These are phyloP conservation scores for Urocolius indicus DNA, from an alignment of 2,113 vertebrate genomes.

Conservation along the genomic window DNA sequence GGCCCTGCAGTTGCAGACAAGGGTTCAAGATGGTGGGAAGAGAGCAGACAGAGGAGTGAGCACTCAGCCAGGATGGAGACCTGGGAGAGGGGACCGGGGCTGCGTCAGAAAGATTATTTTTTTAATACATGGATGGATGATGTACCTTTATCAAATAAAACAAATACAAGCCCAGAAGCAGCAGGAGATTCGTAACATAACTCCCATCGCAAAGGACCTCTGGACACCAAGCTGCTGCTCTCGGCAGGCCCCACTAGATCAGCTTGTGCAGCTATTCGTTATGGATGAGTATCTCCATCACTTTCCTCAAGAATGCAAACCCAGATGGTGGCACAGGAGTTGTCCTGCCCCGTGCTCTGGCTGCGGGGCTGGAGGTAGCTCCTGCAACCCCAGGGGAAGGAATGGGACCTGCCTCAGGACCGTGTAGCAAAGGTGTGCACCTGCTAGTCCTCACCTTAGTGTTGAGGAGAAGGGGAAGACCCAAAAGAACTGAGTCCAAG, in stretches of 20 bases:
- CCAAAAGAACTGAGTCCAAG: background rate
- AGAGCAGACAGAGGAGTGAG: background rate
- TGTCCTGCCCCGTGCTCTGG: background rate
- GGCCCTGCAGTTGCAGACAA: background rate
- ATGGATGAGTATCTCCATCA: background rate
- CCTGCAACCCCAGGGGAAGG: background rate
- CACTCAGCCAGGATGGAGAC: background rate
- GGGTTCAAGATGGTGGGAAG: background rate
- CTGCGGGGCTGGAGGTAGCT: background rate
- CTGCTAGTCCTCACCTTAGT: background rate
- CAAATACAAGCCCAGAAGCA: conserved; percentile 48
- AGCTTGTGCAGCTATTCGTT: background rate
- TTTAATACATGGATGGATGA: conserved; percentile 78
- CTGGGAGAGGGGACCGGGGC: background rate
- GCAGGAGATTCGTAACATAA: background rate
- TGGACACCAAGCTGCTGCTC: background rate
- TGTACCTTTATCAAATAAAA: conserved; percentile 83
- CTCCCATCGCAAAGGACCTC: background rate
- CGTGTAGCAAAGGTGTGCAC: background rate
- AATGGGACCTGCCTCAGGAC: background rate
- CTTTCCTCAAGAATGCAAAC: background rate
- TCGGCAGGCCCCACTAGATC: background rate
- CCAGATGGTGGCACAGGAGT: background rate
- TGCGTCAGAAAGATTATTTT: conserved; percentile 81
- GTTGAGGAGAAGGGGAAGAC: background rate